Percentiles rank a stretch among this genome's conserved stretches.
phyloP scores from a whole-genome alignment of 2,888 invertebrate species.

The Melanophora roralis region DNA sequence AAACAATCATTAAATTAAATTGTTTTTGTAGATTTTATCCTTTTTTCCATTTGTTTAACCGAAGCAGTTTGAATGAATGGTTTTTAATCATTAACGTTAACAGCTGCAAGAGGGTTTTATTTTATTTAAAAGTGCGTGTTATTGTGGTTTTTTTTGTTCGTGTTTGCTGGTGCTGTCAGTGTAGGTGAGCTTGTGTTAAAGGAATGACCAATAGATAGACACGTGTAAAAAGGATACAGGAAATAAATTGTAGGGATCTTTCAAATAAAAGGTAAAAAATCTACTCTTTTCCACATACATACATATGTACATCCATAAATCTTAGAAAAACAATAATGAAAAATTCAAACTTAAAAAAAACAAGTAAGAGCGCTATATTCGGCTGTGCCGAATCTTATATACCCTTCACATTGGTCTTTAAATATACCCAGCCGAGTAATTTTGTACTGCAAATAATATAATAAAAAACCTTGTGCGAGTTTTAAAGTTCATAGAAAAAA shows the following conservation, averaged over 20 bases:
- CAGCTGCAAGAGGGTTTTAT: constrained; percentile 32
- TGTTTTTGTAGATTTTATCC: constrained; percentile 24
- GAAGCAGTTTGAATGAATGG: not conserved
- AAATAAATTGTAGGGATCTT: not conserved
- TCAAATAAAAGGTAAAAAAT: not conserved
- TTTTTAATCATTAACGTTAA: not conserved
- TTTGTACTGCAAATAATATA: too few relatives aligned
- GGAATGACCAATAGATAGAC: constrained; percentile 17
- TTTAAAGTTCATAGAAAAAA: too few relatives aligned
- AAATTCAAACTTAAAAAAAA: too few relatives aligned
- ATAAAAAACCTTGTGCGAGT: too few relatives aligned
- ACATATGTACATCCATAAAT: too few relatives aligned
- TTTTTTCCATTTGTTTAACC: not conserved
- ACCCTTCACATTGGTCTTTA: too few relatives aligned
- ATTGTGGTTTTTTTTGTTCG: too few relatives aligned
- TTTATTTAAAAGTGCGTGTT: not conserved
- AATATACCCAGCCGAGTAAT: too few relatives aligned
- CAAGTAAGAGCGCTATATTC: too few relatives aligned
- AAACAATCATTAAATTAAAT: constrained; percentile 18
- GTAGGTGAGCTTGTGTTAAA: not conserved
- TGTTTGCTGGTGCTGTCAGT: not conserved
- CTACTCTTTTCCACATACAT: too few relatives aligned
- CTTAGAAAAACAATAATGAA: too few relatives aligned
- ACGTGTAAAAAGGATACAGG: not conserved
- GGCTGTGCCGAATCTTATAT: too few relatives aligned